Conservation (phyloP, 2,888 invertebrate species). For the Leptinotarsa haldemani region DNA sequence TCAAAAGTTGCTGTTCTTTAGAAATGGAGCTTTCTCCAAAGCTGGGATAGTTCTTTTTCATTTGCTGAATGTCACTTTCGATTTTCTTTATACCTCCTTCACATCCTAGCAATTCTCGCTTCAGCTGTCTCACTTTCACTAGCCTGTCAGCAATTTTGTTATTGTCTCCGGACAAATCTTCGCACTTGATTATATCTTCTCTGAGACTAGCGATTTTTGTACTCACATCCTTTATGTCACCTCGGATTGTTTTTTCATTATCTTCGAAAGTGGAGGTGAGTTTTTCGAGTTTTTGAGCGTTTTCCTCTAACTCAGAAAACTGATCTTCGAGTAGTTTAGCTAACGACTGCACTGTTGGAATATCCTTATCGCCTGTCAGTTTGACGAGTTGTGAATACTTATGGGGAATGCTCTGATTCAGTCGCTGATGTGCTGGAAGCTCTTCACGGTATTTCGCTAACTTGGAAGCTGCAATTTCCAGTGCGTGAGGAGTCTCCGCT, state of each 20-base stretch:
- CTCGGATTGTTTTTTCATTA: conserved; percentile 78
- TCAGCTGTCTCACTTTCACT: conserved; percentile 78
- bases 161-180: conserved; percentile 90
- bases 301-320: conserved; percentile 78
- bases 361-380: conserved; percentile 77
- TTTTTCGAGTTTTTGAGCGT: conserved; percentile 80
- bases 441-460: conserved; percentile 88
- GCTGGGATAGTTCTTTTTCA: conserved; percentile 81
- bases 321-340: conserved; percentile 78
- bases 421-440: conserved; percentile 79
- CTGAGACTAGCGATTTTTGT: conserved; percentile 79
- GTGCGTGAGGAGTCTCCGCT: conserved; percentile 81
- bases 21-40: conserved; percentile 82
- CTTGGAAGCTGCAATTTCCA: conserved; percentile 82
- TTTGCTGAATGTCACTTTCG: conserved; percentile 75
- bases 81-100: conserved; percentile 77
- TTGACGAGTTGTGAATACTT: conserved; percentile 85
- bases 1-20: conserved; percentile 85
- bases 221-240: conserved; percentile 77
- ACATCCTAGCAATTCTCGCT: conserved; percentile 76
- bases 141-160: conserved; percentile 84
- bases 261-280: conserved; percentile 80
- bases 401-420: conserved; percentile 80
- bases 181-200: conserved; percentile 88
- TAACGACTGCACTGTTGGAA: conserved; percentile 77